Evolutionary conservation across 2,797 vertebrate genomes (phyloP).

Genomic region (Tauraco hartlaubi): DNA sequence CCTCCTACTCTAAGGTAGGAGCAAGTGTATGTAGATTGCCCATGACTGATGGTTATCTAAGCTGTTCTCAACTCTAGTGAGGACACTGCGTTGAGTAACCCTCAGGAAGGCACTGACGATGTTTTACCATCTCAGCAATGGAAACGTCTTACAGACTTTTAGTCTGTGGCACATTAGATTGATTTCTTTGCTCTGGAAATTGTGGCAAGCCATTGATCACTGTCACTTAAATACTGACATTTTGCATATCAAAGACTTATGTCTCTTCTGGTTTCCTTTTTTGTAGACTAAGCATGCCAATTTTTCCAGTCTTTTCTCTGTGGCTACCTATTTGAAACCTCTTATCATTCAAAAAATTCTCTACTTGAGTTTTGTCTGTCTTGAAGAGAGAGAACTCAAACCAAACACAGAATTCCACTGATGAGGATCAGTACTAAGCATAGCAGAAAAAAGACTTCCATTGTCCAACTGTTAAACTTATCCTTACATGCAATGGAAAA

Average conservation of each 20-base stretch:
- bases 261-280: background rate
- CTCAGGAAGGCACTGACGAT: background rate
- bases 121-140: background rate
- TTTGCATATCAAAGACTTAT: background rate
- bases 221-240: background rate
- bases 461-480: background rate
- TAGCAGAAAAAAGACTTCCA: background rate
- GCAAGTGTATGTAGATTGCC: rapidly evolving
- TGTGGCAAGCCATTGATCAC: background rate
- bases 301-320: background rate
- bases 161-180: background rate
- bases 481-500: background rate
- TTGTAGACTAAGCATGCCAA: background rate
- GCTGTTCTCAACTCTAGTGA: background rate
- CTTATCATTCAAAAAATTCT: background rate
- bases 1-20: background rate
- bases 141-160: background rate
- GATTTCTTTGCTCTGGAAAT: background rate
- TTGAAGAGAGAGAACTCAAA: background rate
- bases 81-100: background rate
- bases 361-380: background rate
- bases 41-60: background rate
- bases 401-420: background rate
- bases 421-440: background rate
- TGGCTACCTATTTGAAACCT: background rate